Evolutionary conservation across 1,140 invertebrate genomes (phyloP).

Genomic region (silkworm (Bombyx mori)): DNA sequence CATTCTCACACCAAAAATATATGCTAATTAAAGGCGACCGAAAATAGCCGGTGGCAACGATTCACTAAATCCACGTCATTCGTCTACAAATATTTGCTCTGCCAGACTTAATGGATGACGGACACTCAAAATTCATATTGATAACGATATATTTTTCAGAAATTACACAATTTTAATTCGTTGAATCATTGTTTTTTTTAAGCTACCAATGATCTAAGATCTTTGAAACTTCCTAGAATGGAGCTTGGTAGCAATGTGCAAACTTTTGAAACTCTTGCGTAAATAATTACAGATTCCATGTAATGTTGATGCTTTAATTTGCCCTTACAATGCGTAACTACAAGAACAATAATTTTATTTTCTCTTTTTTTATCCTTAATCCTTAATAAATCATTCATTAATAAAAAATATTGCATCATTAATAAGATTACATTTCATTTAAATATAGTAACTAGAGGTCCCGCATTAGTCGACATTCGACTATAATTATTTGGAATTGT

Average conservation of each 20-base stretch:
- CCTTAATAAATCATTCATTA: too few species aligned
- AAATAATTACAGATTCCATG: background rate
- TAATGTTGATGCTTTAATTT: background rate
- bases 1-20: background rate
- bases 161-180: background rate
- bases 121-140: background rate
- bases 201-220: background rate
- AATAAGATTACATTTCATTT: too few species aligned
- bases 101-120: constrained; percentile 5
- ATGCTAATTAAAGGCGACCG: constrained; percentile 6
- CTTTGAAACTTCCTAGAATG: too few species aligned
- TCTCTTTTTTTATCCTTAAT: too few species aligned
- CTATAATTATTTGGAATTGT: too few species aligned
- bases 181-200: background rate
- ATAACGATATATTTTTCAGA: constrained; percentile 2
- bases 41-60: background rate
- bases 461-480: too few species aligned
- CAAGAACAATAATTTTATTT: too few species aligned
- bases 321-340: background rate
- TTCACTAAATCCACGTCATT: constrained; percentile 1
- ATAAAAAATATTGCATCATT: too few species aligned
- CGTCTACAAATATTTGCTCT: constrained; percentile 6
- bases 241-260: too few species aligned
- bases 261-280: background rate
- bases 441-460: too few species aligned